Conservation (phyloP, 2,888 invertebrate genomes). For the Lasioglossum marginatum region DNA sequence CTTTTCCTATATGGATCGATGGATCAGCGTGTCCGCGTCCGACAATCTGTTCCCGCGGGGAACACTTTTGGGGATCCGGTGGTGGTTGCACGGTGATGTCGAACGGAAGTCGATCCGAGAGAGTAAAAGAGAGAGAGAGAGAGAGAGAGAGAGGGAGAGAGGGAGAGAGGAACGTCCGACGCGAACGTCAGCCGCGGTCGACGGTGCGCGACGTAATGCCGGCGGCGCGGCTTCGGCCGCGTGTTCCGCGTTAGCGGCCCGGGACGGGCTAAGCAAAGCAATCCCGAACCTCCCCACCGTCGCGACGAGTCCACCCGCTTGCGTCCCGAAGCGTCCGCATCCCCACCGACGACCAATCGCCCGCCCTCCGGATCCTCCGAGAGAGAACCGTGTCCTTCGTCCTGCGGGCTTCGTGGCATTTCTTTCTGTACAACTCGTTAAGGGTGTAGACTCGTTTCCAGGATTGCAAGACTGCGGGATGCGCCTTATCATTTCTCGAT, state of each 20-base stretch:
- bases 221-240: constrained; percentile 76
- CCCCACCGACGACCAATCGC: constrained; percentile 49
- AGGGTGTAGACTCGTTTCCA: no score
- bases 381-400: constrained; percentile 10
- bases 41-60: constrained; percentile 8
- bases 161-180: constrained; percentile 23
- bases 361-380: constrained; percentile 52
- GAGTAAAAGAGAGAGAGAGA: not conserved
- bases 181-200: constrained; percentile 82
- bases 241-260: constrained; percentile 81
- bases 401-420: constrained; percentile 27
- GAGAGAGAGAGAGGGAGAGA: not conserved
- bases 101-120: constrained; percentile 4
- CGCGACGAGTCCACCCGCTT: constrained; percentile 48
- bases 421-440: not conserved
- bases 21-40: not conserved
- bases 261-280: constrained; percentile 78
- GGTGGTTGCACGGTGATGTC: not conserved
- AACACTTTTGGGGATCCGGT: constrained; percentile 8
- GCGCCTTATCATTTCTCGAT: no score
- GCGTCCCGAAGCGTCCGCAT: constrained; percentile 38
- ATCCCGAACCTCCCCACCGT: constrained; percentile 66
- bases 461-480: no score
- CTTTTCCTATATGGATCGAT: not conserved
- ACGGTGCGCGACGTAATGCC: constrained; percentile 84